Conservation (phyloP, 1,140 invertebrate species). For the Drosophila obscura region DNA sequence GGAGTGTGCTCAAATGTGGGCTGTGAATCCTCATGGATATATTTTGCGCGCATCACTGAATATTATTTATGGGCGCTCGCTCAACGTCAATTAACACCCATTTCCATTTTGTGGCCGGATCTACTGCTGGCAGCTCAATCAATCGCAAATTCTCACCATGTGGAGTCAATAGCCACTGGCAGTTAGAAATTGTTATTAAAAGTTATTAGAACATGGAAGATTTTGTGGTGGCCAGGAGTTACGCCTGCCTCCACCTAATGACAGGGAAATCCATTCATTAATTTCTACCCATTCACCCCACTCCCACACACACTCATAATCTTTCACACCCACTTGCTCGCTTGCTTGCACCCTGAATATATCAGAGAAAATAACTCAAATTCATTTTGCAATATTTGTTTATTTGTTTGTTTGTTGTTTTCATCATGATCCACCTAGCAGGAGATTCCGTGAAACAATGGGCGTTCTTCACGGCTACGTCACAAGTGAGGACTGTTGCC, state of each 20-base stretch:
- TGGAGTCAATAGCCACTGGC: too few relatives aligned
- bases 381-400: constrained; percentile 20
- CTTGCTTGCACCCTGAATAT: not conserved
- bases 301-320: constrained; percentile 7
- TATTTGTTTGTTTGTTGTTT: constrained; percentile 23
- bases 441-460: constrained; percentile 40
- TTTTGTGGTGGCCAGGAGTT: constrained; percentile 4
- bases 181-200: too few relatives aligned
- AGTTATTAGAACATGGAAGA: too few relatives aligned
- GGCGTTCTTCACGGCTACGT: constrained; percentile 38
- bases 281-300: constrained; percentile 12
- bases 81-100: too few relatives aligned
- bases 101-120: too few relatives aligned
- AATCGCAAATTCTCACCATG: too few relatives aligned
- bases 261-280: constrained; percentile 49
- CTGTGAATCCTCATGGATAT: not conserved
- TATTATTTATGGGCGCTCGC: not conserved
- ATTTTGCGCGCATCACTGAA: not conserved
- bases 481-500: constrained; percentile 26
- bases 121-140: too few relatives aligned
- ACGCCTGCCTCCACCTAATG: not conserved
- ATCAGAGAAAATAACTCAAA: not conserved
- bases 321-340: constrained; percentile 11
- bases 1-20: too few relatives aligned
- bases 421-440: constrained; percentile 23